These are phyloP conservation scores for Erythrocebus patas DNA, from an alignment of 2,113 vertebrate genomes.

Conservation along the genomic window DNA sequence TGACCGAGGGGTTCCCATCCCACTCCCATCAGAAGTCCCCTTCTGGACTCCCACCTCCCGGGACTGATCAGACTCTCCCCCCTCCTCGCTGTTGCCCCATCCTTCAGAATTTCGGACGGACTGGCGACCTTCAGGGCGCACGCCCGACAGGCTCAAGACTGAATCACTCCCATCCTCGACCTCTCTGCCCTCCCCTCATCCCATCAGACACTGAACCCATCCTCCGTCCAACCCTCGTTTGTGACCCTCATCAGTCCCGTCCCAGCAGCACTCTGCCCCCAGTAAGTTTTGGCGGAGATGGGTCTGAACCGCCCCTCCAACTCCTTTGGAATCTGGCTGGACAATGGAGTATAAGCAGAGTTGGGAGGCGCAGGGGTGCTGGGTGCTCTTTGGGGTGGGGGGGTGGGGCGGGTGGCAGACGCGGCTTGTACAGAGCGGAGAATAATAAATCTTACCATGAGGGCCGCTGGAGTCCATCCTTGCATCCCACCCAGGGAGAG, in stretches of 20 bases:
- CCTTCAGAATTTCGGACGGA: neutral
- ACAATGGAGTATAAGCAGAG: neutral
- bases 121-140: neutral
- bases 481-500: neutral
- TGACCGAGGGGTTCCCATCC: neutral
- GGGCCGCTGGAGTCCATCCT: neutral
- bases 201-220: neutral
- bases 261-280: neutral
- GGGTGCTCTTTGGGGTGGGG: slow-evolving; percentile 51
- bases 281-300: neutral
- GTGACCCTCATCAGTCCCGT: neutral
- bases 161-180: neutral
- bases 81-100: neutral
- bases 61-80: neutral
- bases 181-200: neutral
- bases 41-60: neutral
- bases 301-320: neutral
- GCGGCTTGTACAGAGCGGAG: slow-evolving; percentile 75
- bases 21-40: neutral
- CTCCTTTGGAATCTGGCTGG: neutral
- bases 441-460: slow-evolving; percentile 69
- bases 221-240: neutral
- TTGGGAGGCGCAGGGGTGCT: neutral
- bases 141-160: neutral
- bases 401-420: slow-evolving; percentile 55